Base-by-base conservation (phyloP, 2,113 vertebrate species). In the Neomonachus schauinslandi region DNA sequence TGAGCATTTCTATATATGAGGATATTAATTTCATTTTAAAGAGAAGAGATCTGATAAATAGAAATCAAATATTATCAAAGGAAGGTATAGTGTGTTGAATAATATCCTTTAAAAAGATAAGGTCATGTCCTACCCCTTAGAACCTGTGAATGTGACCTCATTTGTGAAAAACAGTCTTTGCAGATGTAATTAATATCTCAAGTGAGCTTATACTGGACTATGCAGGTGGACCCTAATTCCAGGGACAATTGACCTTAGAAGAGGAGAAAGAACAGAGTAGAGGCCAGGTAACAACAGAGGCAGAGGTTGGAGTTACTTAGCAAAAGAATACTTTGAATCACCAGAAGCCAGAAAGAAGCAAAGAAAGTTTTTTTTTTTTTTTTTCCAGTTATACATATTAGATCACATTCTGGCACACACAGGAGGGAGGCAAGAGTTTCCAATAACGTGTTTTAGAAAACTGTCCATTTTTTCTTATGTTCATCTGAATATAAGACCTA, bases 401-500 rank as follows among this genome's bases (percentile, higher is more conserved):
- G 26, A 81, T 49, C 42, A 33, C 65, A 57, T 63, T 26, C 36
- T 97, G 69, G 88, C 92, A 65, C 53, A 93, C 61, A 71, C n/a
- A 89, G 31, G 93, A 97, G 31, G 49, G 21, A 89, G 77, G 82
- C 79, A 42, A 33, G 61, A 55, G 42, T 79, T 97, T 87, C 95
- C 26, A 51, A 49, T 72, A 89, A 67, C 28, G 16, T 89, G 72
- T 63, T 94, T 90, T 96, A 92, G 77, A 93, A 97, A 98, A 97
- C 13, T 80, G 22, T 82, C 94, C 76, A 26, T 88, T 91, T 97
- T 95, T 42, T 96, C 84, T 97, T 51, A 49, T 89, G 55, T 91
- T 92, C 95, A 97, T 91, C 85, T 4, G 0, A 93, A 88, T 72
- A 92, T 94, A 97, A 98, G 97, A 98, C 98, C 86, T 95, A 94